These are phyloP conservation scores for Catocala fraxini DNA, from an alignment of 2,888 invertebrate species.

Conservation along the genomic window DNA sequence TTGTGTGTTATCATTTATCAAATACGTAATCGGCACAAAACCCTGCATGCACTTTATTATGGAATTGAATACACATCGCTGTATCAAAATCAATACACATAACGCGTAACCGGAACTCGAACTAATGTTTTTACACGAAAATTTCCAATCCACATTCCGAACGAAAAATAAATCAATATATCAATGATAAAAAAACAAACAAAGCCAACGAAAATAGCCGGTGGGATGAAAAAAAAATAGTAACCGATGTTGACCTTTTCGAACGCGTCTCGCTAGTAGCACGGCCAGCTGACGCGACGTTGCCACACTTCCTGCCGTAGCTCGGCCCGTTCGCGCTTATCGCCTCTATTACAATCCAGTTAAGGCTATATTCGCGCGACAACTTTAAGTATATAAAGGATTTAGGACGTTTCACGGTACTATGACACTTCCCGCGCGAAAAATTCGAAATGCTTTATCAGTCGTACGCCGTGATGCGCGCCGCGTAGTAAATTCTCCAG, in stretches of 20 bases:
- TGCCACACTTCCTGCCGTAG: conserved; percentile 74
- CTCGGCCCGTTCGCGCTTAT: conserved; percentile 76
- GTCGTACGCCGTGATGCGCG: conserved; percentile 67
- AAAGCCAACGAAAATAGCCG: conserved; percentile 77
- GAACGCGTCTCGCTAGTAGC: conserved; percentile 82
- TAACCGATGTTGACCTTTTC: conserved; percentile 86
- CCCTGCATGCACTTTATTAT: conserved; percentile 33
- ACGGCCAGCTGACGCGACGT: conserved; percentile 86
- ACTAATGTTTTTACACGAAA: conserved; percentile 26
- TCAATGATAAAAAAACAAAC: conserved; percentile 69
- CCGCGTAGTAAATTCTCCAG: conserved; percentile 59
- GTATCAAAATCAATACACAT: conserved; percentile 41
- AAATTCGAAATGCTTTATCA: conserved; percentile 87
- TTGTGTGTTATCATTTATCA: conserved; percentile 29
- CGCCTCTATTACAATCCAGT: conserved; percentile 69
- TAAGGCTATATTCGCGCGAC: conserved; percentile 65
- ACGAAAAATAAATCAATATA: conserved; percentile 59
- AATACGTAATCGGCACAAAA: conserved; percentile 22
- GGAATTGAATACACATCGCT: conserved; percentile 34
- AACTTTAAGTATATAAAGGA: conserved; percentile 77
- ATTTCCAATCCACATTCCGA: conserved; percentile 46
- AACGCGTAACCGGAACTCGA: conserved; percentile 26
- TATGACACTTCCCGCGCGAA: conserved; percentile 84
- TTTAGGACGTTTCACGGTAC: conserved; percentile 78
- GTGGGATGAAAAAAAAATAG: conserved; percentile 77